phyloP scores from a whole-genome alignment of 2,888 invertebrate species.

The Lasius platythorax region DNA sequence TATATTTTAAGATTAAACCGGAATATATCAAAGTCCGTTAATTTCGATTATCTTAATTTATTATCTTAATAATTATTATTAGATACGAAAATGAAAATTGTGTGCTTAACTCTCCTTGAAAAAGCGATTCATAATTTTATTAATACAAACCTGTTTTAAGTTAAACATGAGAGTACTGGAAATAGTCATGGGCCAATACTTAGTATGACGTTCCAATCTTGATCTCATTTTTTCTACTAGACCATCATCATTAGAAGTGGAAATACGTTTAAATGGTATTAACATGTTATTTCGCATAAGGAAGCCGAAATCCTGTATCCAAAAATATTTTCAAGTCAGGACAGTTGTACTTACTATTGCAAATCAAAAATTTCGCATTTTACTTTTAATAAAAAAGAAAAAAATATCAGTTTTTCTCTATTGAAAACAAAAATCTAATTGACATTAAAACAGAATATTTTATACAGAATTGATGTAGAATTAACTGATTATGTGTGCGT shows the following conservation, averaged over 20 bases:
- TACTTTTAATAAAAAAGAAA: neutral
- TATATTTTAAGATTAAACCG: neutral
- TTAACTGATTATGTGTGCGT: slow-evolving; percentile 31
- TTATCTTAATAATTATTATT: neutral
- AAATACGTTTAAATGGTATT: slow-evolving; percentile 89
- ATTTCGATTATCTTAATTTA: slow-evolving; percentile 12
- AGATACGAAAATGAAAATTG: neutral
- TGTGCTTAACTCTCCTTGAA: neutral
- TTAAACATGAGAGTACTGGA: slow-evolving; percentile 96
- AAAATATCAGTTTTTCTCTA: neutral
- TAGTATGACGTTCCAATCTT: slow-evolving; percentile 92
- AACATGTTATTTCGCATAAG: slow-evolving; percentile 95
- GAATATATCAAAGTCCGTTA: neutral
- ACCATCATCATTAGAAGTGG: slow-evolving; percentile 85
- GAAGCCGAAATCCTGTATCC: slow-evolving; percentile 92
- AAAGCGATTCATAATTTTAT: neutral
- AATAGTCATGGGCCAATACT: slow-evolving; percentile 96
- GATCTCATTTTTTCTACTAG: slow-evolving; percentile 90
- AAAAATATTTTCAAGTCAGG: slow-evolving; percentile 30
- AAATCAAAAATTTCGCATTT: neutral
- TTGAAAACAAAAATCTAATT: neutral
- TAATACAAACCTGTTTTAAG: slow-evolving; percentile 88
- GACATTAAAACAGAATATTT: slow-evolving; percentile 21
- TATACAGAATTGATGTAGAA: slow-evolving; percentile 1
- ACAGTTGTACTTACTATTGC: neutral